Base-by-base conservation (phyloP, 2,797 vertebrate species). In the Rhodeus uyekii region DNA sequence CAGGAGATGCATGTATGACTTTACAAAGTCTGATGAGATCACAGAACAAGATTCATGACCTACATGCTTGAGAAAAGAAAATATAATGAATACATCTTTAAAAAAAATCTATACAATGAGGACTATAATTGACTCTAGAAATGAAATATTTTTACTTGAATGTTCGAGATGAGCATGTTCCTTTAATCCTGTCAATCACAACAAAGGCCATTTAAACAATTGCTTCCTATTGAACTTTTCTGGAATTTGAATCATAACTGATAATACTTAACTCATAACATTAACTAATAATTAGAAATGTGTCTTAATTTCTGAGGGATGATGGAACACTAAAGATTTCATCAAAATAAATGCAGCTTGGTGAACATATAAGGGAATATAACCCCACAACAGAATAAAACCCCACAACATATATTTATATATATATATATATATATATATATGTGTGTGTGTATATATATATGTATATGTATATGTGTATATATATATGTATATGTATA, bases 41-140 rank as follows among this genome's bases (percentile, higher is more conserved):
- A 78, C 67, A 67, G 46, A 18, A 78, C 46, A 61, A 77, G 53
- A 76, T 76, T 87, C 89, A 87, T 91, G 88, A 93, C 91, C 91
- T 92, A 90, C 78, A 94, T 91, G 89, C 80, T 88, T 80, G 78
- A 86, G 79, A 91, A 89, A 85, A 63, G 53, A n/a, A n/a, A n/a
- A n/a, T n/a, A n/a, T n/a, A n/a, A n/a, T n/a, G n/a, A n/a, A n/a
- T n/a, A n/a, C n/a, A n/a, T n/a, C n/a, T n/a, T n/a, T n/a, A n/a
- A n/a, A n/a, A n/a, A n/a, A n/a, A n/a, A 71, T 74, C 65, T 18
- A 38, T 24, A 76, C 38, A 76, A 69, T 68, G 69, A 73, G 42
- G 71, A 42, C 61, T 76, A 29, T 80, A 64, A 83, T 80, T 84
- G 16, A 32, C 67, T 67, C 75, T 42, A 64, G 29, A 83, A 88